These are phyloP conservation scores for Mastacembelus armatus DNA, from an alignment of 2,797 vertebrate species.

Conservation along the genomic window DNA sequence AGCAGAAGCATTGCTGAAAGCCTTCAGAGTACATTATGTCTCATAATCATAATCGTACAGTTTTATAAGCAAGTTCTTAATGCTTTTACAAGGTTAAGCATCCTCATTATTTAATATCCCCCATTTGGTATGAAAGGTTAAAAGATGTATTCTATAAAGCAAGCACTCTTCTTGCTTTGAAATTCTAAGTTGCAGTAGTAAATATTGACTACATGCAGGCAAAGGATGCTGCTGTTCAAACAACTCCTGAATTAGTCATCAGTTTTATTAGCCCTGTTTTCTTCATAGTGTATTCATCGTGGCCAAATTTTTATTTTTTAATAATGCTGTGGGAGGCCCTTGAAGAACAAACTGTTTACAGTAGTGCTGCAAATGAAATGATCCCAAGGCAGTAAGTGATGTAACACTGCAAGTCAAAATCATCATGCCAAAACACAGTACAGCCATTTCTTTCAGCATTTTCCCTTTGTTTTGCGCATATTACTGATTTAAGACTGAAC, in stretches of 20 bases:
- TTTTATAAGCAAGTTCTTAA: neutral
- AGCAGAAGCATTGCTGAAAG: neutral
- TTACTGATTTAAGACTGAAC: constrained; percentile 28
- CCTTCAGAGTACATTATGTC: neutral
- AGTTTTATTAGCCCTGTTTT: constrained; percentile 41
- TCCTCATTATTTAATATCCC: neutral
- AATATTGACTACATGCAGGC: constrained; percentile 23
- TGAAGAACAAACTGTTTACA: constrained; percentile 58
- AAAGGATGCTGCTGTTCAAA: constrained; percentile 23
- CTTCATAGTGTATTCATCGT: constrained; percentile 39
- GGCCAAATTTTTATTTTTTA: constrained; percentile 40
- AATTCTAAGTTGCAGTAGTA: constrained; percentile 23
- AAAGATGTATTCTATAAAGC: constrained; percentile 13
- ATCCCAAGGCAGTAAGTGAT: constrained; percentile 46
- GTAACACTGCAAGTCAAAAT: constrained; percentile 30
- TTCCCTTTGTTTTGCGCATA: neutral
- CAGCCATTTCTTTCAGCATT: neutral
- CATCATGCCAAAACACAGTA: constrained; percentile 21
- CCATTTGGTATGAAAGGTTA: constrained; percentile 16
- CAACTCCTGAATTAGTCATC: constrained; percentile 50
- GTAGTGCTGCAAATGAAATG: constrained; percentile 39
- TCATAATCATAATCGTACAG: neutral
- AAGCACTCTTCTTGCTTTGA: neutral
- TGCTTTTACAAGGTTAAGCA: constrained; percentile 6
- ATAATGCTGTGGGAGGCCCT: constrained; percentile 53